Evolutionary conservation across 2,113 vertebrate species (phyloP).

Genomic region (Azemiops feae): DNA sequence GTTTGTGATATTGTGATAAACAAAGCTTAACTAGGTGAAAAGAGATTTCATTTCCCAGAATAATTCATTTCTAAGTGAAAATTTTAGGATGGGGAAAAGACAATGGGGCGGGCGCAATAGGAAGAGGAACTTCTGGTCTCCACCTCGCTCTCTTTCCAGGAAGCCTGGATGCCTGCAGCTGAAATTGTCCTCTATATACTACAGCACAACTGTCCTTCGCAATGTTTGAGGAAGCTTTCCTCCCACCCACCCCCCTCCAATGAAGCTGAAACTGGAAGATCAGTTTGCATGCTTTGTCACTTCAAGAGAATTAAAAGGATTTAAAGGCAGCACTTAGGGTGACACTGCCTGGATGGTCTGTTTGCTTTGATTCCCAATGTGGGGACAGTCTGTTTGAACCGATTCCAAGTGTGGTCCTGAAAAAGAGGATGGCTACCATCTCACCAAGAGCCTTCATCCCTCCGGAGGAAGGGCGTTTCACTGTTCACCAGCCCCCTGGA

Average conservation of each 20-base stretch:
- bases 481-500: conserved; percentile 70
- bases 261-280: not conserved
- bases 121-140: conserved; percentile 62
- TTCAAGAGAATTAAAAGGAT: not conserved
- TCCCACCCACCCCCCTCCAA: not conserved
- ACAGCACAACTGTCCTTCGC: not conserved
- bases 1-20: conserved; percentile 66
- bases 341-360: not conserved
- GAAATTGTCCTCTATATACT: conserved; percentile 43
- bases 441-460: conserved; percentile 10
- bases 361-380: not conserved
- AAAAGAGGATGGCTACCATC: not conserved
- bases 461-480: conserved; percentile 19
- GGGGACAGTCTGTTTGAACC: not conserved
- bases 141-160: conserved; percentile 2
- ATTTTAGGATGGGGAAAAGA: conserved; percentile 41
- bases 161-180: not conserved
- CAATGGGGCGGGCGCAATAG: conserved; percentile 37
- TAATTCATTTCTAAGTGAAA: conserved; percentile 77
- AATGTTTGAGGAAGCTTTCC: not conserved
- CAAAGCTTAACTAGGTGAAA: conserved; percentile 68
- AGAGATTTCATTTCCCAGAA: conserved; percentile 72
- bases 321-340: not conserved
- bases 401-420: not conserved
- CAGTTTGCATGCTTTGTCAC: not conserved